Base-by-base conservation (phyloP, 2,797 vertebrate genomes). In the Poeciliopsis turneri region DNA sequence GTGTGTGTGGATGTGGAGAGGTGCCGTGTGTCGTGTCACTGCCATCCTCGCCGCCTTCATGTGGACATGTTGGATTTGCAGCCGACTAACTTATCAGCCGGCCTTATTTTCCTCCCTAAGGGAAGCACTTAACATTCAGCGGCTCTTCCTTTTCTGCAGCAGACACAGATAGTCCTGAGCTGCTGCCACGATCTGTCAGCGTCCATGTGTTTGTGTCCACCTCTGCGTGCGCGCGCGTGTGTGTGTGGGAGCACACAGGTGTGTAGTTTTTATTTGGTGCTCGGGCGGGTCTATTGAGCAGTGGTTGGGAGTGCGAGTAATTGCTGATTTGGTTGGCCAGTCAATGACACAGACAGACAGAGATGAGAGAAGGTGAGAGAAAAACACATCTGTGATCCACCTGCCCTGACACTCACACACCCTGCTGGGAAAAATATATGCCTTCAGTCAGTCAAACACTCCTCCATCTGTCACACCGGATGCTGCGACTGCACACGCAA, bases 321-420 rank as follows among this genome's bases (percentile, higher is more conserved):
- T 94, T 93, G 91, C 92, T 93, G 87, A 94, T 96, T 96, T 96
- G 83, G 92, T 95, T 93, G 89, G 90, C 89, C 93, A 89, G 92
- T 91, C 94, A 93, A 93, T 94, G 94, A 94, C 86, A 78, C 59
- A 80, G 23, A 79, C 72, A 80, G 41, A 70, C 73, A 85, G 85
- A 81, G 86, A 90, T 71, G 82, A 81, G 79, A 82, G 84, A 78
- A 72, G 87, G 79, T 66, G 78, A 78, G 66, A 76, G 28, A 84
- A 45, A 73, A 16, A 75, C 81, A 79, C 85, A 80, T 77, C 61
- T 76, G 18, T 82, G 76, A 89, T 83, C 81, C 81, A 90, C 81
- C 69, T 83, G 41, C 83, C 28, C 47, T 23, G 15, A 80, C 53
- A 45, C 73, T 10, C 53, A 69, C 83, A 80, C 80, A 76, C 74